Evolutionary conservation across 2,888 invertebrate species (phyloP), one percentile per base, ranked within the genome.

Genomic region (Erebia ligea): DNA sequence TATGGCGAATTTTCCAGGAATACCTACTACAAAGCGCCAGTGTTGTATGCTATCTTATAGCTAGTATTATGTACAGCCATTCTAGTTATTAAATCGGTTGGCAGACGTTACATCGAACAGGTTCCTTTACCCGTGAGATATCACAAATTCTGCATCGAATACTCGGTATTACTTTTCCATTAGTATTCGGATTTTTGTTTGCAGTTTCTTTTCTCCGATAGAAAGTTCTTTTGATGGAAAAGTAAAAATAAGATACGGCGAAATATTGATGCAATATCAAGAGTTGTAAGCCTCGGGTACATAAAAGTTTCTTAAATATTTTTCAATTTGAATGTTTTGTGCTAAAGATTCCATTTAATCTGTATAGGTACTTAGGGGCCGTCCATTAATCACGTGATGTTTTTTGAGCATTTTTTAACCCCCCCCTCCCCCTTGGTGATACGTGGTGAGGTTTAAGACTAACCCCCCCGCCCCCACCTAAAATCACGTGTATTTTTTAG

Each of bases 81-180:
- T 68, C n/a, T 72, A 75, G 70, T 73, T 76, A 74, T 76, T 76
- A 77, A 75, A 77, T 76, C 72, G 72, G 68, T 58, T 59, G 72
- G 59, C 72, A 76, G 77, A 77, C 73, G 74, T 74, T 73, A 72
- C 74, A 74, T 70, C 72, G 70, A 42, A 15, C 54, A 58, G 19
- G 64, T 56, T 34, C 57, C 56, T 19, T 58, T 64, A 66, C 56
- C 56, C 63, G 70, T 71, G 70, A 76, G 79, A 81, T 81, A 81
- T 80, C 78, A 74, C 74, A 78, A 78, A 78, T 80, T 80, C 80
- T 79, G 81, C 80, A 79, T 79, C 75, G 71, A 76, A 79, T 77
- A 73, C 77, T 68, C 73, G 76, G 79, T 82, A 82, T 84, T 83
- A 82, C 83, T 84, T 84, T 84, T 84, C 82, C 81, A 84, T 85